Evolutionary conservation across 2,888 invertebrate genomes (phyloP).

Genomic region (Copidosoma aretas): DNA sequence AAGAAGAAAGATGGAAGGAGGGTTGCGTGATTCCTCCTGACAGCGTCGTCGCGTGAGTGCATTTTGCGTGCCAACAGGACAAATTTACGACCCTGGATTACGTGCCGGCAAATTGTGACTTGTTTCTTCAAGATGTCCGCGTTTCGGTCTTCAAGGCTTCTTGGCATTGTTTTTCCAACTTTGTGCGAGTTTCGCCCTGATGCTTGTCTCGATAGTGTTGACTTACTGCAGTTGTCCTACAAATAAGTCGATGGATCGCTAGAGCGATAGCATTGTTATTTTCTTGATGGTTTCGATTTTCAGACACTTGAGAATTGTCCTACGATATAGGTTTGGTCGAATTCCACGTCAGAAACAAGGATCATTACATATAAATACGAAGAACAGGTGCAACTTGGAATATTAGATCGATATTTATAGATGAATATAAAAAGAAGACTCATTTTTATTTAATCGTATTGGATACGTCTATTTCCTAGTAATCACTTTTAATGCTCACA

Average conservation of each 20-base stretch:
- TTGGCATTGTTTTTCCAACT: slow-evolving; percentile 31
- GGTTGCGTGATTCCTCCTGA: slow-evolving; percentile 39
- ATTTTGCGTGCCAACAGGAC: background rate
- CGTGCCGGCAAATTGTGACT: slow-evolving; percentile 38
- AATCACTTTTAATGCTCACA: too few species aligned
- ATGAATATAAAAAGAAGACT: too few species aligned
- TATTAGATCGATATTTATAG: too few species aligned
- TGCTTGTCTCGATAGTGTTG: slow-evolving; percentile 2
- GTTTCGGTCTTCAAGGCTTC: slow-evolving; percentile 7
- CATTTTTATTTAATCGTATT: too few species aligned
- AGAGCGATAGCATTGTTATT: background rate
- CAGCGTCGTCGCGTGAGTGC: slow-evolving; percentile 32
- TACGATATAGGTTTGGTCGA: too few species aligned
- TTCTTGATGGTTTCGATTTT: background rate
- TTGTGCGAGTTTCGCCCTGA: slow-evolving; percentile 1
- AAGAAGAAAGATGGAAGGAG: slow-evolving; percentile 14
- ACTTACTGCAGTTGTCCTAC: background rate
- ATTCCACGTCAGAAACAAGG: too few species aligned
- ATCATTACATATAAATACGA: too few species aligned
- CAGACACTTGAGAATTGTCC: background rate
- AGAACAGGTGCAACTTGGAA: too few species aligned
- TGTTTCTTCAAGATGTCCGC: slow-evolving; percentile 29
- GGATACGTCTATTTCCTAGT: too few species aligned
- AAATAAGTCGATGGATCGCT: background rate
- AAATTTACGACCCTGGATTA: slow-evolving; percentile 38